A percentile compares a stretch with the other conserved stretches of the same genome.
phyloP scores from a whole-genome alignment of 2,113 vertebrate genomes.

The Cromileptes altivelis region DNA sequence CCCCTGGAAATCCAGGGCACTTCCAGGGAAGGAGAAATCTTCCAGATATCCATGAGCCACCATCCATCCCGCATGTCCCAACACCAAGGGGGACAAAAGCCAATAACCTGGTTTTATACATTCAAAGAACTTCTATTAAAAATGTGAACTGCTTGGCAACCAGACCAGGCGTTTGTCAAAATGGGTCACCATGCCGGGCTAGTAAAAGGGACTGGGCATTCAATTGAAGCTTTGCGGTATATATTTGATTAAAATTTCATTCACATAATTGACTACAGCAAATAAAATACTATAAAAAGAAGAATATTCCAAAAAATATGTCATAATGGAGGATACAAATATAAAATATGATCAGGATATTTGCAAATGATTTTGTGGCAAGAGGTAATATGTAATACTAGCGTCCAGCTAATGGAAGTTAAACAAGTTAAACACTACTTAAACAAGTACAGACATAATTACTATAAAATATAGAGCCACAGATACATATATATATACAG shows the following conservation, averaged over 20 bases:
- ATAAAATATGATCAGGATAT: background rate
- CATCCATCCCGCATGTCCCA: no score
- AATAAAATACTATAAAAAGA: background rate
- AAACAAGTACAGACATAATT: background rate
- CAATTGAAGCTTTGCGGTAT: no score
- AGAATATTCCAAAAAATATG: background rate
- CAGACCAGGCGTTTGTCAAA: no score
- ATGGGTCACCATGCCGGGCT: no score
- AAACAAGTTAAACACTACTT: background rate
- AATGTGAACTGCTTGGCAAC: no score
- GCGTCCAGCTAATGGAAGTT: background rate
- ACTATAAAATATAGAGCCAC: background rate
- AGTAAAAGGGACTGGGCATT: no score
- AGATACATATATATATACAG: background rate
- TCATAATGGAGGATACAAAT: background rate
- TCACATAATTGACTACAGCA: background rate
- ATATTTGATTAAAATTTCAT: background rate
- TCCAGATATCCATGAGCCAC: no score
- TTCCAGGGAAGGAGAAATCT: no score
- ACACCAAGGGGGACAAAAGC: no score
- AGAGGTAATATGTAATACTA: background rate
- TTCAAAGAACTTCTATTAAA: no score
- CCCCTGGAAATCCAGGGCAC: no score
- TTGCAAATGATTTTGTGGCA: background rate
- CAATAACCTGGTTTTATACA: no score